phyloP scores from a whole-genome alignment of 2,113 vertebrate genomes.

The Pterocles orientalis region DNA sequence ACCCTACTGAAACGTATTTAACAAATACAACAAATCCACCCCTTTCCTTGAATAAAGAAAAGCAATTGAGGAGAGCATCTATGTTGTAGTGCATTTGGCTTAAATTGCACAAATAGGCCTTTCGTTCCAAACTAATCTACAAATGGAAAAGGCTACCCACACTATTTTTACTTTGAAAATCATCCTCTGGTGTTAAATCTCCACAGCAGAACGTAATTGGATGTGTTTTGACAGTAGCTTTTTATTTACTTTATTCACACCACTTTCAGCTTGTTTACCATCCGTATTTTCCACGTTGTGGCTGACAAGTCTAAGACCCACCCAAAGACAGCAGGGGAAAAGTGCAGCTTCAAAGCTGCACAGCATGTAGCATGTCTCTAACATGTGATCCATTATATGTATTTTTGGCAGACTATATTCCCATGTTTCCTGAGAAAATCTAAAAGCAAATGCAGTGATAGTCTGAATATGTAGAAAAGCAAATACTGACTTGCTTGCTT shows the following conservation, averaged over 20 bases:
- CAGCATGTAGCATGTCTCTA: constrained; percentile 2
- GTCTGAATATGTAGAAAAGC: not conserved
- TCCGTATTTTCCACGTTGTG: constrained; percentile 33
- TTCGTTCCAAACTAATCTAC: constrained; percentile 24
- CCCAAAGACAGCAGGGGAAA: constrained; percentile 20
- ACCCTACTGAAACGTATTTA: not conserved
- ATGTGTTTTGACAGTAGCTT: constrained; percentile 13
- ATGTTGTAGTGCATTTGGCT: constrained; percentile 24
- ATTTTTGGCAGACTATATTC: constrained; percentile 43
- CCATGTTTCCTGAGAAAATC: not conserved
- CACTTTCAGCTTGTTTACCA: constrained; percentile 40
- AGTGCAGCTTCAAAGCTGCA: constrained; percentile 40
- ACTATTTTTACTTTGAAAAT: constrained; percentile 54
- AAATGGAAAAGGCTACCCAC: constrained; percentile 10
- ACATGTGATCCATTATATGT: constrained; percentile 12
- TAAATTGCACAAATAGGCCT: constrained; percentile 50
- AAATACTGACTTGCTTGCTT: not conserved
- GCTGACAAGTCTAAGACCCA: constrained; percentile 37
- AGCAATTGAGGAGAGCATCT: not conserved
- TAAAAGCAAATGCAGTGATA: constrained; percentile 8
- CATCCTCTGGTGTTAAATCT: constrained; percentile 18
- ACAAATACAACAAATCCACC: not conserved
- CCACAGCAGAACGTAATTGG: constrained; percentile 11
- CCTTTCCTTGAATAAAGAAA: not conserved
- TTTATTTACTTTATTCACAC: constrained; percentile 43